These are phyloP conservation scores for Agrypnus murinus DNA, from an alignment of 2,888 invertebrate species.

Conservation along the genomic window DNA sequence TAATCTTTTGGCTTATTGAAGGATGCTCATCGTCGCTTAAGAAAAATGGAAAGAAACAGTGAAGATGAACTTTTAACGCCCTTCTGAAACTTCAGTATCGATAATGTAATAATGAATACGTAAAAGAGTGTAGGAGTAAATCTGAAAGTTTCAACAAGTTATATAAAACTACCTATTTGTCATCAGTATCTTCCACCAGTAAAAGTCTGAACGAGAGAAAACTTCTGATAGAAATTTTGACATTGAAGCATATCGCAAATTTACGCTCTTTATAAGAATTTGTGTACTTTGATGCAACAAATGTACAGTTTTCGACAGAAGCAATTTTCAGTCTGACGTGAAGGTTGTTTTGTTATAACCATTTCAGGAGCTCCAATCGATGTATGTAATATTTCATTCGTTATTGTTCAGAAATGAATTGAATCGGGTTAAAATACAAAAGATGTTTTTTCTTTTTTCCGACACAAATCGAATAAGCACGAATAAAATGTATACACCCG, in stretches of 20 bases:
- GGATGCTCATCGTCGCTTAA: not conserved
- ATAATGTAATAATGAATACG: slow-evolving; percentile 8
- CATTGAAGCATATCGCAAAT: slow-evolving; percentile 3
- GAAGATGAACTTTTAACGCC: slow-evolving; percentile 6
- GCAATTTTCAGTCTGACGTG: slow-evolving; percentile 1
- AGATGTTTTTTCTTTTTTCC: not conserved
- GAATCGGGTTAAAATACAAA: not conserved
- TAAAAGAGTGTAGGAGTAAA: not conserved
- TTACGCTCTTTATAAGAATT: not conserved
- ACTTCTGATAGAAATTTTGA: not conserved
- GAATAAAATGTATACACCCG: too few relatives aligned
- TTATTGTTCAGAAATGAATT: slow-evolving; percentile 12
- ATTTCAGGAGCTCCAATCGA: not conserved
- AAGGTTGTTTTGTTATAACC: slow-evolving; percentile 10
- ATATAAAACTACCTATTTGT: slow-evolving; percentile 12
- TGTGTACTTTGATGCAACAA: slow-evolving; percentile 14
- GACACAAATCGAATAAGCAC: not conserved
- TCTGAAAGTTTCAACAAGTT: not conserved
- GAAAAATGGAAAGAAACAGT: not conserved
- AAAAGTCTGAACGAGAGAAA: not conserved
- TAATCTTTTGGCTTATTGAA: slow-evolving; percentile 1
- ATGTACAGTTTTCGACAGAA: slow-evolving; percentile 5
- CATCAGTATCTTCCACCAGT: not conserved
- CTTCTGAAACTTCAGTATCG: slow-evolving; percentile 10
- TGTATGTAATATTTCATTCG: slow-evolving; percentile 2